phyloP scores from a whole-genome alignment of 2,888 invertebrate genomes.

The Ariolimax columbianus region DNA sequence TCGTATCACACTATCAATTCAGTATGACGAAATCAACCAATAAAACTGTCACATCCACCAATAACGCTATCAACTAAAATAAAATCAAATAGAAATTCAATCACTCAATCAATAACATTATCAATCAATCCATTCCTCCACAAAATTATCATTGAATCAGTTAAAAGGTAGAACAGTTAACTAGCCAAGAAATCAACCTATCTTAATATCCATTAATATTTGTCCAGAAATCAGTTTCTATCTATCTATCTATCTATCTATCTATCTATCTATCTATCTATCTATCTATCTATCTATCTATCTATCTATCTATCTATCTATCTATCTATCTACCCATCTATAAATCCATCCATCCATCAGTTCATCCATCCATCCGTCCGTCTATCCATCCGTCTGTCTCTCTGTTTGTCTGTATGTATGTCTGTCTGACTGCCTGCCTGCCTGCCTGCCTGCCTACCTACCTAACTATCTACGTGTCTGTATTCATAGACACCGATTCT shows the following conservation, averaged over 20 bases:
- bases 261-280: not conserved
- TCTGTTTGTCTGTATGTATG: not conserved
- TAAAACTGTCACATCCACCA: no score
- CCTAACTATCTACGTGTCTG: not conserved
- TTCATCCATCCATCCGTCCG: not conserved
- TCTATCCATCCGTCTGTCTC: not conserved
- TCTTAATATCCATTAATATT: not conserved
- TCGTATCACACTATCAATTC: not conserved
- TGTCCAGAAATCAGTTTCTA: not conserved
- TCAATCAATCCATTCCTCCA: not conserved
- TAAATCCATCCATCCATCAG: not conserved
- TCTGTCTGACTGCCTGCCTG: not conserved
- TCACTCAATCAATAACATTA: not conserved
- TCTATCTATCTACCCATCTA: not conserved
- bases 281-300: not conserved
- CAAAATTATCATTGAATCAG: not conserved
- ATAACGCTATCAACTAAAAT: no score
- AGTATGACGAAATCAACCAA: no score
- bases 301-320: not conserved
- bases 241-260: not conserved
- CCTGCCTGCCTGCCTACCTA: not conserved
- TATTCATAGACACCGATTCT: no score
- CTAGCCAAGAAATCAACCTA: not conserved
- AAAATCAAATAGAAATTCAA: no score
- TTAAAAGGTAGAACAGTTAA: not conserved